These are phyloP conservation scores for Hydrozoanthus gracilis DNA, from an alignment of 92 coral and sea anemone genomes.

Conservation along the genomic window DNA sequence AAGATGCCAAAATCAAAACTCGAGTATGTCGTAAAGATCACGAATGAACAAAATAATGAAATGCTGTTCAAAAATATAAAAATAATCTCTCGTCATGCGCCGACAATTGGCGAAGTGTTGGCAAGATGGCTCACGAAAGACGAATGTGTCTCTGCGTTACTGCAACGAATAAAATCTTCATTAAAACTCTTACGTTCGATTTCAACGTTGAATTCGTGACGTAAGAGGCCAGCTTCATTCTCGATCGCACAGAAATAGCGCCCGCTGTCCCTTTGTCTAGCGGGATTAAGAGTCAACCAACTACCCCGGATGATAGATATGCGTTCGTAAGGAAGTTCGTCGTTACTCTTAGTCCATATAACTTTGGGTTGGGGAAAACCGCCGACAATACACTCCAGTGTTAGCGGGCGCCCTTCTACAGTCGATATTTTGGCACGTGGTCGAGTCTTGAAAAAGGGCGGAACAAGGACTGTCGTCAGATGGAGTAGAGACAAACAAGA, in stretches of 20 bases:
- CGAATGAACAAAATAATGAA: slow-evolving; percentile 9
- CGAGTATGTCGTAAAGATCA: not conserved
- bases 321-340: slow-evolving; percentile 39
- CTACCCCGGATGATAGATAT: slow-evolving; percentile 45
- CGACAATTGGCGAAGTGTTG: not conserved
- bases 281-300: slow-evolving; percentile 43
- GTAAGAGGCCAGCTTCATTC: slow-evolving; percentile 38
- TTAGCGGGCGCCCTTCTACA: slow-evolving; percentile 34
- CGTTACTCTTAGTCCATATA: slow-evolving; percentile 29
- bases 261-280: slow-evolving; percentile 46
- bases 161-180: slow-evolving; percentile 1
- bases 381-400: slow-evolving; percentile 43
- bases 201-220: slow-evolving; percentile 41
- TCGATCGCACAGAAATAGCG: slow-evolving; percentile 36
- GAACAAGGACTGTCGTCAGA: slow-evolving; percentile 22
- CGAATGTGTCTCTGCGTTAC: slow-evolving; percentile 3
- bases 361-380: slow-evolving; percentile 48
- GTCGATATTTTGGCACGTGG: slow-evolving; percentile 44
- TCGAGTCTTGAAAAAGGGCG: slow-evolving; percentile 43
- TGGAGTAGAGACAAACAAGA: slow-evolving; percentile 20
- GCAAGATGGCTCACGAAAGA: not conserved
- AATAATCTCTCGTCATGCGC: not conserved
- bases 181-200: slow-evolving; percentile 35
- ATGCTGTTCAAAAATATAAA: not conserved
- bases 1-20: not conserved